Percentiles rank a stretch among this genome's conserved stretches.
Evolutionary conservation across 1,140 invertebrate genomes (phyloP).

Genomic region (Ostrea edulis): DNA sequence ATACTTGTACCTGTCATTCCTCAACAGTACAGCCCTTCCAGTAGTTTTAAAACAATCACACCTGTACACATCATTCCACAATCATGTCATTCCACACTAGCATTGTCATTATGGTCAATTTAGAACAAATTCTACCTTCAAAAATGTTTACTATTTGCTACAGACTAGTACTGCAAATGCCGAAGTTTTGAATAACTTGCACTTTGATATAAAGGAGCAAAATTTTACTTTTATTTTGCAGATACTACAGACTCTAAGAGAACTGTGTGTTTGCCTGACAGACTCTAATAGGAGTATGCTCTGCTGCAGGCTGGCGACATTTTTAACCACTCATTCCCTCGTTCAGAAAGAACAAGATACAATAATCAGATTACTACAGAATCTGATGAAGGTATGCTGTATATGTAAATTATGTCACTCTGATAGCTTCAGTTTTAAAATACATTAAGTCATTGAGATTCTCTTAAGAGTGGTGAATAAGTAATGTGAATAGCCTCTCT

Average conservation of each 20-base stretch:
- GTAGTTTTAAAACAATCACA: neutral
- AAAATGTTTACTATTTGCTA: too few species aligned
- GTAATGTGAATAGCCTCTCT: neutral
- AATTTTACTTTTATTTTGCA: neutral
- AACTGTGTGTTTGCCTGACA: neutral
- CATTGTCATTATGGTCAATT: neutral
- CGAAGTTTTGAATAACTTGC: too few species aligned
- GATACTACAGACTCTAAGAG: neutral
- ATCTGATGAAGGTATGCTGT: neutral
- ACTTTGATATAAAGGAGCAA: neutral
- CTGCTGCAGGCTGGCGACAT: neutral
- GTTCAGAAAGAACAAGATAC: constrained; percentile 1
- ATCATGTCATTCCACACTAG: neutral
- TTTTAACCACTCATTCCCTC: neutral
- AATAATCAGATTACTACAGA: neutral
- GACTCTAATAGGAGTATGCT: neutral
- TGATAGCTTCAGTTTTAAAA: neutral
- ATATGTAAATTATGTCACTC: neutral
- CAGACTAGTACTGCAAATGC: too few species aligned
- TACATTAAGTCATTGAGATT: neutral
- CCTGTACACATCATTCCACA: too few species aligned
- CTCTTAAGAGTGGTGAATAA: neutral
- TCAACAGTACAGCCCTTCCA: too few species aligned
- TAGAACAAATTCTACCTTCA: too few species aligned
- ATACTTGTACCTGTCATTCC: neutral